Conservation (phyloP, 2,888 invertebrate genomes). For the Litoditis marina region DNA sequence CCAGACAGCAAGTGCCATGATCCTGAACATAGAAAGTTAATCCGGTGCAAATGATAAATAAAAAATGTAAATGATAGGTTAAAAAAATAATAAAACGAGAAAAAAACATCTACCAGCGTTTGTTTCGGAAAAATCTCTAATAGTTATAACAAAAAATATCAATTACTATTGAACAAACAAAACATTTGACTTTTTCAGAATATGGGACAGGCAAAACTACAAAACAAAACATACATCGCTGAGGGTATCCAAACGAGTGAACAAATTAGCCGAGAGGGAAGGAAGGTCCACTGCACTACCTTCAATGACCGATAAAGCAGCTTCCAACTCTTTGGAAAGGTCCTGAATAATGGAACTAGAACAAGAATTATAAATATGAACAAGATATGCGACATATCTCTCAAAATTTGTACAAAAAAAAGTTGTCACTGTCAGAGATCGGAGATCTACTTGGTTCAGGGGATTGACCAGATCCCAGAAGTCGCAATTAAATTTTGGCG, state of each 20-base stretch:
- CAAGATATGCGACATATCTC: too few relatives aligned
- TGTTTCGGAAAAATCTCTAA: too few relatives aligned
- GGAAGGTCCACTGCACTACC: background rate
- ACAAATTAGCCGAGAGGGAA: background rate
- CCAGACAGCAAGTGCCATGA: conserved; percentile 8
- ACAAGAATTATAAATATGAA: too few relatives aligned
- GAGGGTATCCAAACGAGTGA: background rate
- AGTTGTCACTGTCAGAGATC: too few relatives aligned
- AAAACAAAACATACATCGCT: background rate
- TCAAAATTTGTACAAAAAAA: too few relatives aligned
- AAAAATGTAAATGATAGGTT: background rate
- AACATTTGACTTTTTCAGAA: background rate
- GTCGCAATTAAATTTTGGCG: background rate
- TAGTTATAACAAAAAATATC: too few relatives aligned
- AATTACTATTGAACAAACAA: too few relatives aligned
- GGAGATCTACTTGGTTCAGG: too few relatives aligned
- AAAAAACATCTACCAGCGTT: too few relatives aligned
- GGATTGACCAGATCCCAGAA: too few relatives aligned
- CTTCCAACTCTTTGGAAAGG: background rate
- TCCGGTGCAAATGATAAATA: background rate
- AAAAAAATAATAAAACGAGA: background rate
- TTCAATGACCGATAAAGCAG: background rate
- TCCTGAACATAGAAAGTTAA: conserved; percentile 14
- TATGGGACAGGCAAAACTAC: background rate
- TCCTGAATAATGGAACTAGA: background rate